Evolutionary conservation across 2,888 invertebrate genomes (phyloP), one percentile per base, ranked within the genome.

Genomic region (Tetranychus piercei): DNA sequence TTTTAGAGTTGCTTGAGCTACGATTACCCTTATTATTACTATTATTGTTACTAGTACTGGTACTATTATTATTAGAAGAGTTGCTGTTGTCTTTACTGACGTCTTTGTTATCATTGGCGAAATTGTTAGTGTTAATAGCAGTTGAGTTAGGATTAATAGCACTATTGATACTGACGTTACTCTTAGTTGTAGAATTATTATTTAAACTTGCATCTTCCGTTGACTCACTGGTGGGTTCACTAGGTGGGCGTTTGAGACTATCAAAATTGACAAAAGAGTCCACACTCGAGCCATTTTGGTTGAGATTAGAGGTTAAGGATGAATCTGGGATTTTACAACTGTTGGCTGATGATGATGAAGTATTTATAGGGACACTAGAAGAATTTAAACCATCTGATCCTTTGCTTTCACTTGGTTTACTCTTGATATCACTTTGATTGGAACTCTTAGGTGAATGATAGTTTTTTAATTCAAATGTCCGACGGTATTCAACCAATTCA

Each of bases 321-420:
- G 55, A 55, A 34, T 34, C 34, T 34, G 34, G 34, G 34, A 34
- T 34, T 34, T 34, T 34, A 34, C 34, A 34, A 34, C 34, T 34
- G 34, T 34, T 34, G 55, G 55, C 15, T 55, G 15, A 55, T 55
- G 55, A 55, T 15, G 55, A 55, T 15, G 55, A 55, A 15, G 55
- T 9, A 55, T 69, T 9, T 11, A 69, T 69, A n/a, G 69, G 9
- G 22, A 11, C 69, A 23, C 34, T 69, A 69, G 69, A 69, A 69
- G 69, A 69, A 23, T 69, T 69, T 23, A 8, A 9, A 69, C 69
- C 22, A 20, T 18, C 11, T 11, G 69, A 69, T 18, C 69, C 22
- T 20, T 23, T 69, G 69, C 87, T 69, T 55, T 55, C 55, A 55
- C 55, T 55, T 55, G 55, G 15, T 55, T 55, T 55, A 55, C 9